These are phyloP conservation scores for Actenoides hombroni DNA, from an alignment of 2,113 vertebrate genomes.

Conservation along the genomic window DNA sequence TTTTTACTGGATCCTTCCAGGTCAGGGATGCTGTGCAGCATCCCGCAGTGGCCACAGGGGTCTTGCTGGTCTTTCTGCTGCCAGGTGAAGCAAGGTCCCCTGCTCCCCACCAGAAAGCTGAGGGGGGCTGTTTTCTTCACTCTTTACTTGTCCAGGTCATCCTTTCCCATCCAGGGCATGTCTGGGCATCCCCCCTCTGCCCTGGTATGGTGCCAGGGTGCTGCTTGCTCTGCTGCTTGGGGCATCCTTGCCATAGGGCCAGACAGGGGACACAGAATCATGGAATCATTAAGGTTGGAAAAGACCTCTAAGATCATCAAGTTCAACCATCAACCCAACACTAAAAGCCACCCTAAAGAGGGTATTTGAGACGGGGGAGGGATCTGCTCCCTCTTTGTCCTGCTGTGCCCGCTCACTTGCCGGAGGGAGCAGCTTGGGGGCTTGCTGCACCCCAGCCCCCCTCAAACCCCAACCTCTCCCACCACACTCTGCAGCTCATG, in stretches of 20 bases:
- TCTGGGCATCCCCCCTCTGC: background rate
- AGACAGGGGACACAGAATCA: too few species aligned
- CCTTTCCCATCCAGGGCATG: background rate
- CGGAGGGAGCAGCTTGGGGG: background rate
- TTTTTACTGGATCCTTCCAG: background rate
- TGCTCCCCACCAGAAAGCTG: background rate
- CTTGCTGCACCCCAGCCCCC: too few species aligned
- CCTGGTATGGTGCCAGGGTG: too few species aligned
- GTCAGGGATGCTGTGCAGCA: background rate
- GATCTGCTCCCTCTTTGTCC: background rate
- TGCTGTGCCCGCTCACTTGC: background rate
- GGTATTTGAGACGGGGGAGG: background rate
- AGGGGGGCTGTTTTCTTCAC: too few species aligned
- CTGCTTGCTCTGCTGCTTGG: background rate
- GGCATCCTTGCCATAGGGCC: background rate
- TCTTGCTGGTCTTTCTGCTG: background rate
- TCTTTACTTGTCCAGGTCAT: background rate
- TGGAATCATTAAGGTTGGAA: too few species aligned
- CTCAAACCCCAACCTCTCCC: background rate
- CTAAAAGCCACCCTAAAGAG: background rate
- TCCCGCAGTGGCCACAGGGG: fast-evolving
- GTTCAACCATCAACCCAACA: too few species aligned
- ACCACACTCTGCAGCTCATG: fast-evolving
- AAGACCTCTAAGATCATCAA: too few species aligned
- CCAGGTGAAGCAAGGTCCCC: background rate